These are phyloP conservation scores for Eutolmus rufibarbis DNA, from an alignment of 2,888 invertebrate genomes.

Conservation along the genomic window DNA sequence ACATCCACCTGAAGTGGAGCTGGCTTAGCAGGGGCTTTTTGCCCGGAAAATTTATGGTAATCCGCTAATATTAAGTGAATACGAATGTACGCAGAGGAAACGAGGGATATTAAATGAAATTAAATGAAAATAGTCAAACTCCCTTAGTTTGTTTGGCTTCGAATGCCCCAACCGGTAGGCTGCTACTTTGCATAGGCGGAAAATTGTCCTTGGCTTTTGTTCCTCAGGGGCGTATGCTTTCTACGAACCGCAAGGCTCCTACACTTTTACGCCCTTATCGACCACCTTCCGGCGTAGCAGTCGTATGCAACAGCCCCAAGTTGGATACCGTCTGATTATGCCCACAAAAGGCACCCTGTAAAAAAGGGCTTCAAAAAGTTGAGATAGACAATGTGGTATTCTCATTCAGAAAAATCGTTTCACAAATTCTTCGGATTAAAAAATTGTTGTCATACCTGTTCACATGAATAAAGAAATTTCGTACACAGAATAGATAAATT, in stretches of 20 bases:
- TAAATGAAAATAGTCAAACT: slow-evolving; percentile 27
- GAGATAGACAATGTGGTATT: not conserved
- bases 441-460: not conserved
- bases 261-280: not conserved
- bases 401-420: not conserved
- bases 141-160: not conserved
- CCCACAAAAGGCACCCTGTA: not conserved
- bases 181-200: not conserved
- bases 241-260: not conserved
- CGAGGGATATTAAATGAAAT: not conserved
- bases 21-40: slow-evolving; percentile 18
- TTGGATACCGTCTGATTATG: not conserved
- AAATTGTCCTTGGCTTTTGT: not conserved
- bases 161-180: not conserved
- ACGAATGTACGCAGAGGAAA: not conserved
- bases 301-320: not conserved
- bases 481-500: not conserved
- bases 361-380: not conserved
- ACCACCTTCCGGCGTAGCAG: not conserved
- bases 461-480: not conserved
- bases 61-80: slow-evolving; percentile 30
- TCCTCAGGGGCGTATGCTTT: not conserved
- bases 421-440: not conserved
- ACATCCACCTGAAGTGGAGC: not conserved
- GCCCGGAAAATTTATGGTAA: slow-evolving; percentile 18